Conservation (phyloP, 1,140 invertebrate genomes). For the Drosophila bocki region DNA sequence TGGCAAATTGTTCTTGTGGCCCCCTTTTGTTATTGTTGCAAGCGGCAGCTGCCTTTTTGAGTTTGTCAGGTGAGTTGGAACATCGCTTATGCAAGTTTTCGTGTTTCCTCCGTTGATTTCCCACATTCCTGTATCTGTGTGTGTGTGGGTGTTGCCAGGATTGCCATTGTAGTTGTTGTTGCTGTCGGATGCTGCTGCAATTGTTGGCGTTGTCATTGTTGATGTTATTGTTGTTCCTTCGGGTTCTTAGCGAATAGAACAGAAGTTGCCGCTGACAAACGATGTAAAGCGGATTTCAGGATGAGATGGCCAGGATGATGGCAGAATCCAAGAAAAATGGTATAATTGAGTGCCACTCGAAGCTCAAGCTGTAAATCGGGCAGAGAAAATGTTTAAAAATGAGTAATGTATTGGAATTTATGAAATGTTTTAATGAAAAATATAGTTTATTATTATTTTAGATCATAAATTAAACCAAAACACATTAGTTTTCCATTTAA, state of each 20-base stretch:
- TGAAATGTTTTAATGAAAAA: background rate
- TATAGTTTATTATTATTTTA: background rate
- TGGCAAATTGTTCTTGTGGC: constrained; percentile 68
- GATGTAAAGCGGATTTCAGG: constrained; percentile 35
- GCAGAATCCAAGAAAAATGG: constrained; percentile 11
- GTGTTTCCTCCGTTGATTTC: constrained; percentile 54
- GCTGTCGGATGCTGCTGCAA: constrained; percentile 23
- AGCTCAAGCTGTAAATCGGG: background rate
- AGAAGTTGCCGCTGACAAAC: constrained; percentile 46
- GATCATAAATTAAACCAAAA: background rate
- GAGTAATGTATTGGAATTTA: background rate
- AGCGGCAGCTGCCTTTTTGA: constrained; percentile 60
- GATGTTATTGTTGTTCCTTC: constrained; percentile 35
- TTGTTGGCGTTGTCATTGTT: constrained; percentile 39
- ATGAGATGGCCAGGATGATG: constrained; percentile 35
- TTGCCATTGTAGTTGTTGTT: constrained; percentile 65
- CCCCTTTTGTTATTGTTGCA: constrained; percentile 49
- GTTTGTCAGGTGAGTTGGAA: constrained; percentile 58
- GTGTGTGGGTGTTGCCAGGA: constrained; percentile 32
- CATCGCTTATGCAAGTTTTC: constrained; percentile 61
- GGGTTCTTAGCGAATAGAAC: constrained; percentile 31
- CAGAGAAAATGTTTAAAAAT: background rate
- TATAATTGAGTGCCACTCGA: constrained; percentile 25
- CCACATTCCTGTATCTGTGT: constrained; percentile 19
- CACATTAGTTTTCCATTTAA: background rate